Percentiles rank a stretch among this genome's conserved stretches.
Evolutionary conservation across 2,888 invertebrate species (phyloP).

Genomic region (Lagria hirta): DNA sequence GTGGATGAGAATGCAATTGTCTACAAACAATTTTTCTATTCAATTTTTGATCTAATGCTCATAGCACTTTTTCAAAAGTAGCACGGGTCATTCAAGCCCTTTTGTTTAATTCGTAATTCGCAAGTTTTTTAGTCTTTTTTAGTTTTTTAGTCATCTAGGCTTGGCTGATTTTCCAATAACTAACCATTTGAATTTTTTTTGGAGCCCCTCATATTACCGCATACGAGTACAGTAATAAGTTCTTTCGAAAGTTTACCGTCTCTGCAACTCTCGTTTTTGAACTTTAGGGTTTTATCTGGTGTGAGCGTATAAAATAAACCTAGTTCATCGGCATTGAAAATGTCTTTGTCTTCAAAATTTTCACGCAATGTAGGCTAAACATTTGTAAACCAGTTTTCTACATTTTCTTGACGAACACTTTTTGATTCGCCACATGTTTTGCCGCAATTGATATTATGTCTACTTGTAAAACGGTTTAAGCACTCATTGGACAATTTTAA

Average conservation of each 20-base stretch:
- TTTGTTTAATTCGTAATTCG: no score
- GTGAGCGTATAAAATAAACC: conserved; percentile 9
- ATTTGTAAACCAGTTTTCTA: conserved; percentile 11
- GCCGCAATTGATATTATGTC: no score
- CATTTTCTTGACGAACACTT: conserved; percentile 4
- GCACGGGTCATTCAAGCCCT: no score
- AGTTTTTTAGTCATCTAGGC: no score
- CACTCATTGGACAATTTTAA: conserved; percentile 3
- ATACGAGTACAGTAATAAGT: background rate
- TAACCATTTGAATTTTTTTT: no score
- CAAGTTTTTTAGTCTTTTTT: no score
- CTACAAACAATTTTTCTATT: no score
- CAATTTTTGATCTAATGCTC: no score
- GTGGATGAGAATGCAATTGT: no score
- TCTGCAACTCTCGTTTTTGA: conserved; percentile 8
- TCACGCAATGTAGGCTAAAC: conserved; percentile 8
- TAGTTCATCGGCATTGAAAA: conserved; percentile 18
- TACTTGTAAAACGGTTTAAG: conserved; percentile 2
- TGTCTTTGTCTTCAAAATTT: conserved; percentile 6
- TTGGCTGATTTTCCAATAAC: no score
- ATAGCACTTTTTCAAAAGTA: no score
- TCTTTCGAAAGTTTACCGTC: conserved; percentile 3
- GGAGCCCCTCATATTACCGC: conserved; percentile 1
- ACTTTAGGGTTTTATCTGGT: conserved; percentile 11
- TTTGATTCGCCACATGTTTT: conserved; percentile 4